These are phyloP conservation scores for Euwallacea similis DNA, from an alignment of 1,140 invertebrate genomes.

Conservation along the genomic window DNA sequence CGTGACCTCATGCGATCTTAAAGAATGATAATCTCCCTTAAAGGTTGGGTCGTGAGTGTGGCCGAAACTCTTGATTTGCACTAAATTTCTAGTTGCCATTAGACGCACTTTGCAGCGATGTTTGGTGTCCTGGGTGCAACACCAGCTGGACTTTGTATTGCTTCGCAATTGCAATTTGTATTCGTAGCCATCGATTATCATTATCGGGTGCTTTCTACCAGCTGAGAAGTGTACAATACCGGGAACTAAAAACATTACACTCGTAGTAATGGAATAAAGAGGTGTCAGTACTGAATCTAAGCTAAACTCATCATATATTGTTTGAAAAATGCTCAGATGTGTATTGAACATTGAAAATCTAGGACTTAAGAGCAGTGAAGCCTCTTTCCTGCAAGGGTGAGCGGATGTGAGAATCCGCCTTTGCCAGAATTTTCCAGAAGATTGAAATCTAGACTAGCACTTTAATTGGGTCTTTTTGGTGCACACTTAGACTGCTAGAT, in stretches of 20 bases:
- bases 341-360: constrained; percentile 14
- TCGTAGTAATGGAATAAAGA: not conserved
- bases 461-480: constrained; percentile 1
- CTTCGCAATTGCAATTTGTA: constrained; percentile 33
- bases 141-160: constrained; percentile 33
- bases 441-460: constrained; percentile 12
- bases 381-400: not conserved
- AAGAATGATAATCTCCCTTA: constrained; percentile 21
- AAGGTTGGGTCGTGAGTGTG: constrained; percentile 41
- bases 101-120: constrained; percentile 40
- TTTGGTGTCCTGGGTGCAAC: constrained; percentile 34
- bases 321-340: constrained; percentile 5
- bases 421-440: constrained; percentile 18
- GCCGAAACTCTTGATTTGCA: constrained; percentile 33
- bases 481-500: constrained; percentile 1
- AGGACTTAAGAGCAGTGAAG: constrained; percentile 1
- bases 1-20: constrained; percentile 16
- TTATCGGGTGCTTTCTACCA: constrained; percentile 38
- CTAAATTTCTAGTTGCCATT: constrained; percentile 29
- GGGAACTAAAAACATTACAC: constrained; percentile 26
- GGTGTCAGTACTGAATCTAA: no score
- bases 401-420: constrained; percentile 11
- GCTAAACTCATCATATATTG: not conserved
- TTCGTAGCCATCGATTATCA: constrained; percentile 39
- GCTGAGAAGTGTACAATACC: constrained; percentile 33